Percentiles rank a stretch among this genome's conserved stretches.
These are phyloP conservation scores for Sciurus niger DNA, from an alignment of 2,113 vertebrate species.

Conservation along the genomic window DNA sequence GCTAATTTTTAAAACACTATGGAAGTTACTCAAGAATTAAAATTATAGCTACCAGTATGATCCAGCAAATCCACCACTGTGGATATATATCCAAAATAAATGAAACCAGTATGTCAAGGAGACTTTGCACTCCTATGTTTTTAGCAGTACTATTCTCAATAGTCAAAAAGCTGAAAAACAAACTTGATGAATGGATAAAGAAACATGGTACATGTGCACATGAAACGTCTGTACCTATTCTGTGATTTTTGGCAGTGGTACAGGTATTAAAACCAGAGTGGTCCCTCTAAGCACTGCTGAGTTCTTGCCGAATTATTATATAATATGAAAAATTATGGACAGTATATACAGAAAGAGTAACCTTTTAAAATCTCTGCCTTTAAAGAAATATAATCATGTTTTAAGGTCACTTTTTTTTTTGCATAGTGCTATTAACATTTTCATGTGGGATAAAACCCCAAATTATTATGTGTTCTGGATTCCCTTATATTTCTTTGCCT, in stretches of 20 bases:
- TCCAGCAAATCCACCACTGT: neutral
- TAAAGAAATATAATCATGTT: neutral
- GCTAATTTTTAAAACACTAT: neutral
- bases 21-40: neutral
- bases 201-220: neutral
- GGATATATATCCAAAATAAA: neutral
- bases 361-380: neutral
- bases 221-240: neutral
- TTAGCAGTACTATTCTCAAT: neutral
- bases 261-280: too few species aligned
- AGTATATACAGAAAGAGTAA: neutral
- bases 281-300: neutral
- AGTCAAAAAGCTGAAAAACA: neutral
- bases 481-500: neutral
- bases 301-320: neutral
- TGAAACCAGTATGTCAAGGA: neutral
- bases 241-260: too few species aligned
- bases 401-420: constrained; percentile 11
- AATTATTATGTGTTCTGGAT: neutral
- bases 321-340: neutral
- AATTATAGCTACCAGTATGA: neutral
- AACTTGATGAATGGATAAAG: neutral
- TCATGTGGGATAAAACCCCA: neutral
- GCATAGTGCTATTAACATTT: neutral
- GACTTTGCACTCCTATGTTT: neutral